Evolutionary conservation across 2,113 vertebrate genomes (phyloP), one percentile per base, ranked within the genome.

Genomic region (Neolamprologus hecqui): DNA sequence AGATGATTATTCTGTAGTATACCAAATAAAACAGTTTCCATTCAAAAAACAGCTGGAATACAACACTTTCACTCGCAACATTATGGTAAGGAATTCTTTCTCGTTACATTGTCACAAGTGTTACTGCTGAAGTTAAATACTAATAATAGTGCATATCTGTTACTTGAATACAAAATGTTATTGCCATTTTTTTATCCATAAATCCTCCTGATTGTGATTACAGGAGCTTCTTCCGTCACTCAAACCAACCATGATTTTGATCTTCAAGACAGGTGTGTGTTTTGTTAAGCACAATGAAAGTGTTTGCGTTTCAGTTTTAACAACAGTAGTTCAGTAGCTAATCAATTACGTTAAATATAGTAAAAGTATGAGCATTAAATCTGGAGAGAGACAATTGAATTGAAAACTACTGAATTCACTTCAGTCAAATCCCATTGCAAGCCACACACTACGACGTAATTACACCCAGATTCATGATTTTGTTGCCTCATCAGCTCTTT

Each of bases 191-290:
- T 7, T 75, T 28, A 19, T 75, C 15, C 15, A 31, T 49, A 28
- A 49, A 31, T 12, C 23, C 6, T 49, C 42, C 26, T 75, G 15
- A 49, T 26, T 73, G 65, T 23, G 4, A 83, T 86, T 91, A 6
- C 58, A 95, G 92, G 4, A n/a, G 13, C 5, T 84, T 15, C 53
- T 79, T 65, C 19, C 13, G 9, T 77, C 77, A 23, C 37, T 53
- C 40, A n/a, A 9, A 1, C 21, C 28, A 21, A 33, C 19, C 26
- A 3, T 91, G 86, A 31, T 75, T 75, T 45, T 89, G 31, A 26
- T 92, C 23, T 49, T 89, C 4, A 82, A 58, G 57, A 58, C 90
- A 84, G 93, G 94, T 94, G 26, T 17, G 82, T 7, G 49, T 60
- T 55, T 40, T 47, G 12, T 10, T 79, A 47, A 47, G 40, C 14